A percentile compares a stretch with the other conserved stretches of the same genome.
These are phyloP conservation scores for Australoheros facetus DNA, from an alignment of 2,797 vertebrate genomes.

Conservation along the genomic window DNA sequence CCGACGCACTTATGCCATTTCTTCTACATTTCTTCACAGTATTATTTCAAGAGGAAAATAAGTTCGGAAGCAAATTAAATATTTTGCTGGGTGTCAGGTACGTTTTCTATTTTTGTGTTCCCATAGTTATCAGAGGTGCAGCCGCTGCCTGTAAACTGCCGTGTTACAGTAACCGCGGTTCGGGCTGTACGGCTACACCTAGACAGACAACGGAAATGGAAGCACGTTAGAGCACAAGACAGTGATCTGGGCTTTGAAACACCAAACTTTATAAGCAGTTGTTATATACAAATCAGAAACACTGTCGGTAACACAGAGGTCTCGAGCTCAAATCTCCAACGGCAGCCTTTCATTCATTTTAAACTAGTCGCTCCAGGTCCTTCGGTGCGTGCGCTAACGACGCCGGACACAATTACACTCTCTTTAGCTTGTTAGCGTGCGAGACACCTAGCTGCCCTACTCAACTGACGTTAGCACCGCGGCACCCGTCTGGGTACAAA, in stretches of 20 bases:
- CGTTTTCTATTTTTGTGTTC: not conserved
- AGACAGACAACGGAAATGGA: constrained; percentile 25
- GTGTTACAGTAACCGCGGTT: not conserved
- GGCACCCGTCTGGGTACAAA: not conserved
- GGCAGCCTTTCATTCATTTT: constrained; percentile 46
- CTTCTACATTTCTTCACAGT: too few relatives aligned
- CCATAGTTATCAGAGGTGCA: not conserved
- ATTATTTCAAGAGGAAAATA: not conserved
- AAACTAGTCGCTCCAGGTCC: not conserved
- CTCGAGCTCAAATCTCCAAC: not conserved
- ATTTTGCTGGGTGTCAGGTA: not conserved
- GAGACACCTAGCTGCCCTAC: constrained; percentile 52
- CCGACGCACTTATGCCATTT: too few relatives aligned
- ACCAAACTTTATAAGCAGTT: constrained; percentile 14
- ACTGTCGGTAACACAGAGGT: fast-evolving
- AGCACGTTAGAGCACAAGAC: not conserved
- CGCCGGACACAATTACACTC: constrained; percentile 22
- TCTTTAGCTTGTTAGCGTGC: constrained; percentile 62
- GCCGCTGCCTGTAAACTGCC: not conserved
- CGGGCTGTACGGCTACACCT: not conserved
- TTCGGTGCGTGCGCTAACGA: constrained; percentile 16
- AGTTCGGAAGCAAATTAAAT: not conserved
- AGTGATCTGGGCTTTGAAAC: not conserved
- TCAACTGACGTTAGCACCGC: constrained; percentile 19
- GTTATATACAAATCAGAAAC: fast-evolving